These are phyloP conservation scores for Platyrinchus mystaceus DNA, from an alignment of 2,797 vertebrate species.

Conservation along the genomic window DNA sequence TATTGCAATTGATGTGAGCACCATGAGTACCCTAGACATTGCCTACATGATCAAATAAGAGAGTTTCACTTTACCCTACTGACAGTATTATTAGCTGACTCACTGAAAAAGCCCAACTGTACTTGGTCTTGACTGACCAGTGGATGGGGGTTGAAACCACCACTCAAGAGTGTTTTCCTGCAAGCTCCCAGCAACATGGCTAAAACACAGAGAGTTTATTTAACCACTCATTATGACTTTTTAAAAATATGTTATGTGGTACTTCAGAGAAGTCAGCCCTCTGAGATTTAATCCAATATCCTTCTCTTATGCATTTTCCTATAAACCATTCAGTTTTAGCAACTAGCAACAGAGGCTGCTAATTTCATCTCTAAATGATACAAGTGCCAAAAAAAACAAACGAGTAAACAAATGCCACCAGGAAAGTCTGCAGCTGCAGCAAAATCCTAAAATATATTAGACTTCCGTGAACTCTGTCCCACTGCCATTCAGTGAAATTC, in stretches of 20 bases:
- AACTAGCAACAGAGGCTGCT: not conserved
- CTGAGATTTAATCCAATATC: not conserved
- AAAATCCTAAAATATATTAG: not conserved
- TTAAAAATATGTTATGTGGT: not conserved
- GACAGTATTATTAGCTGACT: not conserved
- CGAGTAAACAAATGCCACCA: not conserved
- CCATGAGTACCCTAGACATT: not conserved
- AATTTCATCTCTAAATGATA: not conserved
- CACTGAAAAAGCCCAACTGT: not conserved
- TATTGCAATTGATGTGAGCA: not conserved
- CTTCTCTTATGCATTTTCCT: not conserved
- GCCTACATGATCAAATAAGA: fast-evolving
- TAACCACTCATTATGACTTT: not conserved
- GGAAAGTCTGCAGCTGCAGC: not conserved
- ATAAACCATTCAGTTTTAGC: not conserved
- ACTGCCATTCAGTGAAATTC: not conserved
- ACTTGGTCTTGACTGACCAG: not conserved
- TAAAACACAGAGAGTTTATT: not conserved
- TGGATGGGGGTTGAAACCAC: not conserved
- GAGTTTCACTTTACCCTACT: not conserved
- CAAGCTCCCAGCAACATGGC: not conserved
- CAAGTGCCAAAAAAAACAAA: not conserved
- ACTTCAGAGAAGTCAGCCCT: not conserved
- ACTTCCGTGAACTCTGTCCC: not conserved
- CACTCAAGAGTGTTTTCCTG: not conserved